These are phyloP conservation scores for Eudyptes chrysolophus DNA, from an alignment of 2,113 vertebrate genomes.

Conservation along the genomic window DNA sequence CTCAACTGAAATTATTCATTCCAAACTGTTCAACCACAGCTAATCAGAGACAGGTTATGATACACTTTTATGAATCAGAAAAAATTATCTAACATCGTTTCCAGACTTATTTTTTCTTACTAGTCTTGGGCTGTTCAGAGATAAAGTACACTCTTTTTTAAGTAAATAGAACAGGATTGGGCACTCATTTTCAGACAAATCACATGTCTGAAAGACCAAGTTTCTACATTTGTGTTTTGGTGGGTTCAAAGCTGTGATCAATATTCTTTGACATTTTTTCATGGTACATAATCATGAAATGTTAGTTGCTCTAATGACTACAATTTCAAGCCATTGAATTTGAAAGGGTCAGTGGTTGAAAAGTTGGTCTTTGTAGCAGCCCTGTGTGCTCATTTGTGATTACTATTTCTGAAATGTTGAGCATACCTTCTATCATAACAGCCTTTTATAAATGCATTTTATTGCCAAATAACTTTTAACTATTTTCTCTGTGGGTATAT, in stretches of 20 bases:
- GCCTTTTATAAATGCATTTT: not conserved
- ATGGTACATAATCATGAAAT: not conserved
- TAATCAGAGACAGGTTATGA: not conserved
- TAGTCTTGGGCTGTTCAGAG: not conserved
- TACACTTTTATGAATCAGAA: not conserved
- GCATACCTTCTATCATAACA: not conserved
- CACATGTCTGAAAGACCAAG: not conserved
- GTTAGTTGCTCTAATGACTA: not conserved
- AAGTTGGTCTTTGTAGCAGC: not conserved
- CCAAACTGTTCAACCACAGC: not conserved
- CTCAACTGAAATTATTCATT: not conserved
- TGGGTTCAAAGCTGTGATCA: not conserved
- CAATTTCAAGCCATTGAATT: not conserved
- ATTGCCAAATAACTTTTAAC: not conserved
- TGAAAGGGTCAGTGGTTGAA: not conserved
- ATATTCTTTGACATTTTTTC: slow-evolving; percentile 5
- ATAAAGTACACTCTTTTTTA: not conserved
- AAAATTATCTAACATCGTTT: not conserved
- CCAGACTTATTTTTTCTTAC: not conserved
- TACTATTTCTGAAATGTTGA: not conserved
- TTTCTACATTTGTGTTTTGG: not conserved
- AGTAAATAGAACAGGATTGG: not conserved
- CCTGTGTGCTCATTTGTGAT: not conserved
- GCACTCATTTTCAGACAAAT: not conserved
- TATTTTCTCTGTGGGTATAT: not conserved